A percentile compares a stretch with the other conserved stretches of the same genome.
phyloP scores from a whole-genome alignment of 1,140 invertebrate genomes.

The Arion vulgaris region DNA sequence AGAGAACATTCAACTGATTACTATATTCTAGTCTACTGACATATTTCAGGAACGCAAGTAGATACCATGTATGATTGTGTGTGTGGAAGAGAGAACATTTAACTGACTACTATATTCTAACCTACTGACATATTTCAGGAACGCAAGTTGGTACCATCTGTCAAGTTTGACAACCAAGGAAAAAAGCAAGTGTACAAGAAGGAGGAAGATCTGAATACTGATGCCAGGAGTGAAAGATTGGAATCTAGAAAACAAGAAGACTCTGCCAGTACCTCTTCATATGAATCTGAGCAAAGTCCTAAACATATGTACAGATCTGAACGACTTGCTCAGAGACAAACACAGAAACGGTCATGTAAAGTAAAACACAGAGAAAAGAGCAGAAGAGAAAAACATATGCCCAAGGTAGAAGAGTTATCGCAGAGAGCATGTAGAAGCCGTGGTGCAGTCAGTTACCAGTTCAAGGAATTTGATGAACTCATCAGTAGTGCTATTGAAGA shows the following conservation, averaged over 20 bases:
- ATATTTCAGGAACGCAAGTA: constrained; percentile 16
- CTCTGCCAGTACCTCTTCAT: constrained; percentile 15
- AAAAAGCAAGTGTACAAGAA: background rate
- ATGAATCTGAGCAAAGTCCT: constrained; percentile 36
- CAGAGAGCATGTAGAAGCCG: constrained; percentile 66
- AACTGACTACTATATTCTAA: no score
- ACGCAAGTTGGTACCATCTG: background rate
- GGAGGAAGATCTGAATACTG: constrained; percentile 44
- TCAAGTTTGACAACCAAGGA: background rate
- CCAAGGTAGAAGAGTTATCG: constrained; percentile 46
- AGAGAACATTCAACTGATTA: no score
- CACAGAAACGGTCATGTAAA: constrained; percentile 78
- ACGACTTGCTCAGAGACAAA: constrained; percentile 43
- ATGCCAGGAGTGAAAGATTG: constrained; percentile 44
- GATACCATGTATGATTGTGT: background rate
- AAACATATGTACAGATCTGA: constrained; percentile 12
- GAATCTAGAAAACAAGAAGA: background rate
- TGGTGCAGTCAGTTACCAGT: constrained; percentile 81
- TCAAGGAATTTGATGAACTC: constrained; percentile 94
- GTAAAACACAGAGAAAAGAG: constrained; percentile 46
- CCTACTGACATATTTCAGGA: constrained; percentile 22
- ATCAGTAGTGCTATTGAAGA: constrained; percentile 92
- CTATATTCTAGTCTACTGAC: no score
- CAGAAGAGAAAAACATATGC: constrained; percentile 23
- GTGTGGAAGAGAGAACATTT: no score